phyloP scores from a whole-genome alignment of 2,888 invertebrate species.

The Orgyia antiqua region DNA sequence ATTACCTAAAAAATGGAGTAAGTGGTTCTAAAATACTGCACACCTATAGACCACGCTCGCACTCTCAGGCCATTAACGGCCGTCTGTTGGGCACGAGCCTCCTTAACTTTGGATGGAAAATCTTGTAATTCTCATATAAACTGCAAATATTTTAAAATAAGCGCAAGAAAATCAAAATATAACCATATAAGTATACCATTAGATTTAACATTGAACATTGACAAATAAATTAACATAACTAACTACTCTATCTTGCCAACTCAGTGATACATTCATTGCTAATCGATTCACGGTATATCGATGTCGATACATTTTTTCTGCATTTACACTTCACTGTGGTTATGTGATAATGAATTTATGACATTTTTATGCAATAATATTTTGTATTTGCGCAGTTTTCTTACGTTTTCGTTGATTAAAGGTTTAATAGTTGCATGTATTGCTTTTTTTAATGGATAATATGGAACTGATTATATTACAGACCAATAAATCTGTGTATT shows the following conservation, averaged over 20 bases:
- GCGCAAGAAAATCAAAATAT: background rate
- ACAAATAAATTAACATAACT: constrained; percentile 23
- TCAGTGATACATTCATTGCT: constrained; percentile 30
- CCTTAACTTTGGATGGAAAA: too few relatives aligned
- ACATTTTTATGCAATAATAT: constrained; percentile 12
- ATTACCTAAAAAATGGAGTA: too few relatives aligned
- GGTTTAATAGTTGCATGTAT: background rate
- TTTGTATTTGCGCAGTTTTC: constrained; percentile 8
- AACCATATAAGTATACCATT: constrained; percentile 11
- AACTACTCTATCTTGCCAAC: constrained; percentile 18
- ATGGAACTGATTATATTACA: too few relatives aligned
- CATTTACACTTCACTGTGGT: constrained; percentile 35
- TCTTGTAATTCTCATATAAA: background rate
- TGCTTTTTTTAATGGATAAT: too few relatives aligned
- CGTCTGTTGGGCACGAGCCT: too few relatives aligned
- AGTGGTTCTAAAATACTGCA: too few relatives aligned
- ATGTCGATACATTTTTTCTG: constrained; percentile 42
- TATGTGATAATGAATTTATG: constrained; percentile 30
- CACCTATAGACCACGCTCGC: too few relatives aligned
- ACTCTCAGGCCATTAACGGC: too few relatives aligned
- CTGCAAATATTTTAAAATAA: background rate
- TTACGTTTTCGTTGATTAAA: constrained; percentile 1
- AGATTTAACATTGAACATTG: constrained; percentile 14
- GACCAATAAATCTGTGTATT: too few relatives aligned
- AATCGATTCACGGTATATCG: constrained; percentile 35